Evolutionary conservation across 2,888 invertebrate species (phyloP), one percentile per base, ranked within the genome.

Genomic region (Strigamia transsilvanica): DNA sequence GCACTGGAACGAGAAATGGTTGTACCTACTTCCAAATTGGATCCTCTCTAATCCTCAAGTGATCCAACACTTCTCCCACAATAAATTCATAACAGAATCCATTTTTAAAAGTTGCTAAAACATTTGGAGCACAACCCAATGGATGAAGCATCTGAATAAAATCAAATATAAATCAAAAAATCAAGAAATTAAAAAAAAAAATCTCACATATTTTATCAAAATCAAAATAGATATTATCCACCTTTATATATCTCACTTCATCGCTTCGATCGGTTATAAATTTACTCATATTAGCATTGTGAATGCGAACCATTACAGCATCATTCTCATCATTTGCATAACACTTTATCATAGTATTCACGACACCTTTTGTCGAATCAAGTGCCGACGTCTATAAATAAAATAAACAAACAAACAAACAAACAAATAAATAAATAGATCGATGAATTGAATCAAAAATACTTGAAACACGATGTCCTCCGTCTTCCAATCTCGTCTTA

Each of bases 11-110:
- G 3, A 1, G 27, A 27, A 27, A 18, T 61, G 7, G 7, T 9
- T 2, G 9, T 61, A 61, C 13, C 41, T 42, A 79, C 79, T 42
- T 21, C 80, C 80, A 80, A 10, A 80, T 80, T 13, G 80, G 80
- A 6, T 80, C 56, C 32, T 80, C 46, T 42, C 51, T 42, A 23
- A 80, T 42, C n/a, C 51, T 41, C 41, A n/a, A 10, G 23, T 21
- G 32, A 51, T 21, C 27, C 13, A 80, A 51, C 10, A 51, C 27
- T 51, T 42, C 80, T 42, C 80, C 80, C 9, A 42, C 23, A 15
- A 80, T 32, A 27, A 27, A 80, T 80, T 80, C 51, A 15, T 80
- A 80, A n/a, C 80, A 80, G 18, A 80, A 80, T 7, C 80, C 80
- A 51, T 80, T 80, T 21, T 42, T 80, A 18, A 80, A 80, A 15